Conservation (phyloP, 2,888 invertebrate species). For the Lucinisca nassula region DNA sequence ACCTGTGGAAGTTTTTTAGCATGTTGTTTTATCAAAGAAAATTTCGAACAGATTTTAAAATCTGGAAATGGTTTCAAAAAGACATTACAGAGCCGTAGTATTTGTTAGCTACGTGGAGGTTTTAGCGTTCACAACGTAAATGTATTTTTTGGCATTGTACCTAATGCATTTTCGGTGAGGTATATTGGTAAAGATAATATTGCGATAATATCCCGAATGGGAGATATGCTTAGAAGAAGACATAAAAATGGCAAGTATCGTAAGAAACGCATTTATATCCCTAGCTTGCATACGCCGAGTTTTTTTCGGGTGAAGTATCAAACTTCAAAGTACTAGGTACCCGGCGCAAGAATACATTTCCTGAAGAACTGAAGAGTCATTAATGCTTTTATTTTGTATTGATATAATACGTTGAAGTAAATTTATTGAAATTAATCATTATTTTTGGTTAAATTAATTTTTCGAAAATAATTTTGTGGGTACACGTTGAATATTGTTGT, state of each 20-base stretch:
- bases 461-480: too few relatives aligned
- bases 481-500: too few relatives aligned
- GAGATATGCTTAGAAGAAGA: conserved; percentile 1
- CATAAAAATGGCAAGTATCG: conserved; percentile 1
- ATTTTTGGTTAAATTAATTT: too few relatives aligned
- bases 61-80: conserved; percentile 5
- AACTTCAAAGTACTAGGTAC: background rate
- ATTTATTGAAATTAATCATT: too few relatives aligned
- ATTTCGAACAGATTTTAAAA: background rate
- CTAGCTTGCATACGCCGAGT: background rate
- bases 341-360: too few relatives aligned
- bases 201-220: background rate
- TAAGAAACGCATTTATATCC: background rate
- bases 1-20: conserved; percentile 49
- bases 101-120: background rate
- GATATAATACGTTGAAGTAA: too few relatives aligned
- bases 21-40: conserved; percentile 7
- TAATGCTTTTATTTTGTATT: too few relatives aligned
- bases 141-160: background rate
- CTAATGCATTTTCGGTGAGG: conserved; percentile 43
- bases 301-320: background rate
- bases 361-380: too few relatives aligned
- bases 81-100: background rate
- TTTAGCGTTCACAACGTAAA: background rate
- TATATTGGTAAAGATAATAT: conserved; percentile 18